Conservation (phyloP, 1,140 invertebrate species). For the Solen grandis region DNA sequence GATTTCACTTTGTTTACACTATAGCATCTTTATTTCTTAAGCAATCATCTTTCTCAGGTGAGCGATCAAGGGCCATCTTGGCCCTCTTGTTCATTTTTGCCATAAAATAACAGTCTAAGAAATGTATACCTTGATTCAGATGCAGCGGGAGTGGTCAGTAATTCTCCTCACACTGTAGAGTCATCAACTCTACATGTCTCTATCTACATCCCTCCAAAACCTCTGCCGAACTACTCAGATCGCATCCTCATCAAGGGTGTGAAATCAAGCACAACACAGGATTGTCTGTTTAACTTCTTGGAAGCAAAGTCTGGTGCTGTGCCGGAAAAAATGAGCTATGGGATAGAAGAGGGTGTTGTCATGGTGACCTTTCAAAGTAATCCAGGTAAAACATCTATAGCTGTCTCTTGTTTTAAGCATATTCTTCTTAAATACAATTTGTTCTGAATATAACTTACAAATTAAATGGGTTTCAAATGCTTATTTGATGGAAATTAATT, state of each 20-base stretch:
- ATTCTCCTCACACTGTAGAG: conserved; percentile 47
- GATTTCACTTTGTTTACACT: too few relatives aligned
- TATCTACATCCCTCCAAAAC: conserved; percentile 34
- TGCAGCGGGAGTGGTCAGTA: conserved; percentile 30
- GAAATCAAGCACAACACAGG: conserved; percentile 46
- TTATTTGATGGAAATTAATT: too few relatives aligned
- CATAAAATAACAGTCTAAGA: too few relatives aligned
- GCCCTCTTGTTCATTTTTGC: too few relatives aligned
- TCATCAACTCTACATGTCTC: conserved; percentile 37
- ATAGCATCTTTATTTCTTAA: too few relatives aligned
- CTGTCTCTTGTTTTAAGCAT: too few relatives aligned
- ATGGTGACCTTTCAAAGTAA: background rate
- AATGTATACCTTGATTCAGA: conserved; percentile 21
- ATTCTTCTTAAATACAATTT: too few relatives aligned
- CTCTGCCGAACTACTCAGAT: conserved; percentile 23
- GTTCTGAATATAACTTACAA: too few relatives aligned
- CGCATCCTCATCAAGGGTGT: conserved; percentile 53
- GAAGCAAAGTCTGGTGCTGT: conserved; percentile 44
- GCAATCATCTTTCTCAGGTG: too few relatives aligned
- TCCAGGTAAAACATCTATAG: too few relatives aligned
- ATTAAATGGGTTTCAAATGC: too few relatives aligned
- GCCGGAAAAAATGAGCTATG: conserved; percentile 18
- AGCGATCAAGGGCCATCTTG: too few relatives aligned
- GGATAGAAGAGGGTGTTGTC: background rate
- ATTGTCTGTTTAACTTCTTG: conserved; percentile 58